Conservation (phyloP, 1,140 invertebrate genomes). For the Berghia stephanieae region DNA sequence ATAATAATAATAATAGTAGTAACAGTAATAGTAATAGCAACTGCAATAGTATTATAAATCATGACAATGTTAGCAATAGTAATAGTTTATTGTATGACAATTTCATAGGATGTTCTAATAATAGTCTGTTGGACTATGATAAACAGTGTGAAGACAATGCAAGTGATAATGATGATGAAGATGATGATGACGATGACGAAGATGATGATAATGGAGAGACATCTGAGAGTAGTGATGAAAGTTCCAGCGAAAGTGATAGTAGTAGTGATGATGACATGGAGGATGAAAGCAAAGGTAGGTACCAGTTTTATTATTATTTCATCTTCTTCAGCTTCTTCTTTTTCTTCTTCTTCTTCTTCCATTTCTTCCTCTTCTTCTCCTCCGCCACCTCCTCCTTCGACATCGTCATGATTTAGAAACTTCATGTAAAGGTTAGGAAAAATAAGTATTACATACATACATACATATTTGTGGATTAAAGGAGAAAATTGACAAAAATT, state of each 20-base stretch:
- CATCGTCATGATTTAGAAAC: too few species aligned
- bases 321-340: background rate
- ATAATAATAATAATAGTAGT: background rate
- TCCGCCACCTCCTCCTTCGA: background rate
- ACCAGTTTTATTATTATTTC: background rate
- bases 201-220: background rate
- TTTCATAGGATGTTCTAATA: too few species aligned
- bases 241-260: background rate
- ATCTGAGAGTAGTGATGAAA: background rate
- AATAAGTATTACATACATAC: too few species aligned
- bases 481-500: too few species aligned
- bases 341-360: background rate
- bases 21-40: background rate
- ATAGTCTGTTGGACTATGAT: too few species aligned
- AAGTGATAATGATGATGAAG: constrained; percentile 15
- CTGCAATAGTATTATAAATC: background rate
- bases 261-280: background rate
- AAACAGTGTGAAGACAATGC: too few species aligned
- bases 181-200: constrained; percentile 7
- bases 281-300: background rate
- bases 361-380: background rate
- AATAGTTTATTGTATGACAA: too few species aligned
- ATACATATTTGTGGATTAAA: too few species aligned
- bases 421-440: too few species aligned
- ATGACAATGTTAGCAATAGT: too few species aligned